Percentiles rank a stretch among this genome's conserved stretches.
These are phyloP conservation scores for Papilio polytes DNA, from an alignment of 1,140 invertebrate genomes.

Conservation along the genomic window DNA sequence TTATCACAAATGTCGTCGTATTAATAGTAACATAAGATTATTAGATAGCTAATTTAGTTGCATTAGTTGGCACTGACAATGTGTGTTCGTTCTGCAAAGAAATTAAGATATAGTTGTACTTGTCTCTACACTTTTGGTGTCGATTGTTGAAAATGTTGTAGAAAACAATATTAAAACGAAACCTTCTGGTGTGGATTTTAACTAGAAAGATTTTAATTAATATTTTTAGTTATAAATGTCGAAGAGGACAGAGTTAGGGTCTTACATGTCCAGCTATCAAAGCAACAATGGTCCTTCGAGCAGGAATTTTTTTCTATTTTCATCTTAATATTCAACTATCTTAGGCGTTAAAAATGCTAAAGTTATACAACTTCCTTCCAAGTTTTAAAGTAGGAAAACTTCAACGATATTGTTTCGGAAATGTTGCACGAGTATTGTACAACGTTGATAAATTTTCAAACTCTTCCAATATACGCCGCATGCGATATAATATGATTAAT, in stretches of 20 bases:
- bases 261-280: too few relatives aligned
- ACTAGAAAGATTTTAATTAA: too few relatives aligned
- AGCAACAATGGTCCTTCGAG: too few relatives aligned
- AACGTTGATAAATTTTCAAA: conserved; percentile 8
- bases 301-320: background rate
- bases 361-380: background rate
- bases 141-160: background rate
- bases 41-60: conserved; percentile 26
- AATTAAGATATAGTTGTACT: background rate
- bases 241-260: too few relatives aligned
- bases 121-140: background rate
- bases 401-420: background rate
- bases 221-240: too few relatives aligned
- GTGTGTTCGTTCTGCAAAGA: background rate
- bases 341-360: background rate
- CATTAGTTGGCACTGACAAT: conserved; percentile 14
- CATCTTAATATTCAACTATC: too few relatives aligned
- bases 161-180: background rate
- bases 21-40: conserved; percentile 6
- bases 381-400: background rate
- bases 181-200: too few relatives aligned
- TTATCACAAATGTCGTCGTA: conserved; percentile 11
- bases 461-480: conserved; percentile 6
- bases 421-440: background rate
- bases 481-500: conserved; percentile 3